These are phyloP conservation scores for Hetaerina titia DNA, from an alignment of 2,888 invertebrate species.

Conservation along the genomic window DNA sequence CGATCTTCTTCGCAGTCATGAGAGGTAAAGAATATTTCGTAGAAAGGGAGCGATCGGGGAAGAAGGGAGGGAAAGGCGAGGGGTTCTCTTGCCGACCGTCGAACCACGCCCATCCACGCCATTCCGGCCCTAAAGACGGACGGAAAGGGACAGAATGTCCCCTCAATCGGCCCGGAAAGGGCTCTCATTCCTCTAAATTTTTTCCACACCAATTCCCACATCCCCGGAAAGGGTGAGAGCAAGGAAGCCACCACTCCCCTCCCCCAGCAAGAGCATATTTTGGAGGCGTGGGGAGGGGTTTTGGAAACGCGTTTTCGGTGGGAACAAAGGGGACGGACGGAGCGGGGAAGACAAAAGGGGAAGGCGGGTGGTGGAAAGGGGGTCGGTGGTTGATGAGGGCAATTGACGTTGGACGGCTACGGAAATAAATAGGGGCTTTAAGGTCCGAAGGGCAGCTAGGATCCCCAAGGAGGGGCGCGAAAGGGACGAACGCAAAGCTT, in stretches of 20 bases:
- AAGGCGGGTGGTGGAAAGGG: not conserved
- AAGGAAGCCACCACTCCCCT: not conserved
- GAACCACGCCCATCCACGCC: not conserved
- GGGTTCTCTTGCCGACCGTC: not conserved
- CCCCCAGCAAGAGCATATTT: not conserved
- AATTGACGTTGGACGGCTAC: not conserved
- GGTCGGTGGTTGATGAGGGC: slow-evolving; percentile 8
- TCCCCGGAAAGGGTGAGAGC: not conserved
- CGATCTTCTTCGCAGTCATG: not conserved
- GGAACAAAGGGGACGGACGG: no score
- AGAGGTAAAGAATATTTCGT: not conserved
- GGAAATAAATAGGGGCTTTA: not conserved
- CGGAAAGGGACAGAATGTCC: not conserved
- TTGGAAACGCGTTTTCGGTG: no score
- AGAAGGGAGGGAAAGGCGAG: not conserved
- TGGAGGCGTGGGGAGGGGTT: no score
- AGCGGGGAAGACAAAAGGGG: not conserved
- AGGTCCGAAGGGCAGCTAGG: not conserved
- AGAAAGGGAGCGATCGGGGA: not conserved
- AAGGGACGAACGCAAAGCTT: no score
- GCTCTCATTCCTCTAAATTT: no score
- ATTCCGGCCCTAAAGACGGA: not conserved
- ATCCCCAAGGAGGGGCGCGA: not conserved
- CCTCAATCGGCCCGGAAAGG: no score
- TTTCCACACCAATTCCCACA: no score